These are phyloP conservation scores for Oeneis ivallda DNA, from an alignment of 2,888 invertebrate genomes.

Conservation along the genomic window DNA sequence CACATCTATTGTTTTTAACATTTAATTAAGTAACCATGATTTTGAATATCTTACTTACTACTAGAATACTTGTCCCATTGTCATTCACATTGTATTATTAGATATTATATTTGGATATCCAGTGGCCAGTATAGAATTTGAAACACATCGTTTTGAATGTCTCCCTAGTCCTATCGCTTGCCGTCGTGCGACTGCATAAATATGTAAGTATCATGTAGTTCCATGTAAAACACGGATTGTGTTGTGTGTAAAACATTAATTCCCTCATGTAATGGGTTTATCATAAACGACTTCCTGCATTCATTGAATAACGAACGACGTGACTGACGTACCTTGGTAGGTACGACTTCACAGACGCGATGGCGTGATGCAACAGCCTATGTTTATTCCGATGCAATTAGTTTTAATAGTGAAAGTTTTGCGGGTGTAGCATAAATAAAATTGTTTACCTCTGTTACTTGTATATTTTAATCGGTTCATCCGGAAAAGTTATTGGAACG, in stretches of 20 bases:
- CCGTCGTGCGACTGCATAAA: background rate
- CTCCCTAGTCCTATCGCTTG: background rate
- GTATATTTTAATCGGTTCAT: slow-evolving; percentile 12
- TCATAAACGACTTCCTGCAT: slow-evolving; percentile 26
- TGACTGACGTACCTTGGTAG: slow-evolving; percentile 23
- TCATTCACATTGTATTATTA: no score
- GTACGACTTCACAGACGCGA: slow-evolving; percentile 4
- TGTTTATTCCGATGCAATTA: slow-evolving; percentile 32
- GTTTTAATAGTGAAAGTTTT: slow-evolving; percentile 30
- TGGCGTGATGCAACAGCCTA: slow-evolving; percentile 28
- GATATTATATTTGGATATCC: no score
- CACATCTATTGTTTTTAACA: no score
- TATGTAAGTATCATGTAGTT: background rate
- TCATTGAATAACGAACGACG: slow-evolving; percentile 23
- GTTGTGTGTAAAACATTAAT: slow-evolving; percentile 21
- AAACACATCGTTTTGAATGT: no score
- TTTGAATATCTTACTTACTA: no score
- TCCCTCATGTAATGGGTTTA: slow-evolving; percentile 22
- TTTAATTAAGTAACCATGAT: no score
- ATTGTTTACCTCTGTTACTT: background rate
- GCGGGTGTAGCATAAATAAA: slow-evolving; percentile 22
- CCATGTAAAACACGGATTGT: slow-evolving; percentile 12
- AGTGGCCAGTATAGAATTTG: no score
- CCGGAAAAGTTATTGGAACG: slow-evolving; percentile 2
- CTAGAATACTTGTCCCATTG: no score